Evolutionary conservation across 2,888 invertebrate genomes (phyloP).

Genomic region (Pteria penguin): DNA sequence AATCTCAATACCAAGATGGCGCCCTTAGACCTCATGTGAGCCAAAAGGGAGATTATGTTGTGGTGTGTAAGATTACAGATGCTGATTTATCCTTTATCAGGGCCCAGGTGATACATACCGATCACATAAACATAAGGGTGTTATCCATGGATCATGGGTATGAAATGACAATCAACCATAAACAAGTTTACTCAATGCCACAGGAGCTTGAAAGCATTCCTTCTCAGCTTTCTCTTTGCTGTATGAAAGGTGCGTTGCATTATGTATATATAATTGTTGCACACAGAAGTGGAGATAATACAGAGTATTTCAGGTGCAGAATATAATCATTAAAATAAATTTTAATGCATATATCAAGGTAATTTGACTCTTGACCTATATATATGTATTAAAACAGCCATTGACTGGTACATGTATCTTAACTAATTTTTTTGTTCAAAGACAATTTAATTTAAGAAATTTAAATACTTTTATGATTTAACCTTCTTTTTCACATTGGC

Average conservation of each 20-base stretch:
- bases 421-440: too few species aligned
- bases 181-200: slow-evolving; percentile 48
- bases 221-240: slow-evolving; percentile 54
- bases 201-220: slow-evolving; percentile 35
- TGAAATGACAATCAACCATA: slow-evolving; percentile 27
- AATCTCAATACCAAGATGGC: slow-evolving; percentile 25
- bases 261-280: too few species aligned
- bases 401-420: too few species aligned
- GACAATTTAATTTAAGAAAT: too few species aligned
- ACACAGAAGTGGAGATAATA: too few species aligned
- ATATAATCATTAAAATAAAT: too few species aligned
- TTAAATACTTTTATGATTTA: too few species aligned
- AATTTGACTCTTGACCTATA: too few species aligned
- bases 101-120: slow-evolving; percentile 45
- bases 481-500: too few species aligned
- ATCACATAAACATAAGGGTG: slow-evolving; percentile 41
- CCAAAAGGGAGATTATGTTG: slow-evolving; percentile 43
- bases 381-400: too few species aligned
- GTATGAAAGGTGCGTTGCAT: slow-evolving; percentile 54
- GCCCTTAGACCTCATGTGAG: neutral
- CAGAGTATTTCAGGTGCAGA: too few species aligned
- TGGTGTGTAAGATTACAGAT: slow-evolving; percentile 42
- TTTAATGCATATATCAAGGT: too few species aligned
- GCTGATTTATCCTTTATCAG: slow-evolving; percentile 42
- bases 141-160: slow-evolving; percentile 61